A percentile compares a stretch with the other conserved stretches of the same genome.
Evolutionary conservation across 2,888 invertebrate genomes (phyloP).

Genomic region (Macaria notata): DNA sequence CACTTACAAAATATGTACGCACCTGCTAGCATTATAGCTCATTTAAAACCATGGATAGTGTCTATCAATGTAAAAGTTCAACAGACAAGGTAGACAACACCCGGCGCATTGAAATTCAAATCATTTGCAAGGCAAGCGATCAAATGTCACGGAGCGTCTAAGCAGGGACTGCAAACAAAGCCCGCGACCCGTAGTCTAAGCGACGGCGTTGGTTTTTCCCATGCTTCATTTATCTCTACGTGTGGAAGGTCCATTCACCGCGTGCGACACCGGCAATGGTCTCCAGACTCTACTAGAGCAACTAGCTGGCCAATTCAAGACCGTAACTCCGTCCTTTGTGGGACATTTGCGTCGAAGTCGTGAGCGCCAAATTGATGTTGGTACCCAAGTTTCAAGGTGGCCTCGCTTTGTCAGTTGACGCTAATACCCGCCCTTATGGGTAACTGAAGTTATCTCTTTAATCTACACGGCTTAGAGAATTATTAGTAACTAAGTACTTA

Average conservation of each 20-base stretch:
- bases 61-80: constrained; percentile 8
- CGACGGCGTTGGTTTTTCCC: constrained; percentile 49
- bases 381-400: constrained; percentile 41
- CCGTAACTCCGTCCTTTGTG: constrained; percentile 31
- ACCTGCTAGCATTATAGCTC: too few species aligned
- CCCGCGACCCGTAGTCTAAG: constrained; percentile 34
- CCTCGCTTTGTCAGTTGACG: constrained; percentile 33
- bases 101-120: constrained; percentile 30
- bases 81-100: constrained; percentile 22
- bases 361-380: constrained; percentile 37
- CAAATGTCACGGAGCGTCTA: constrained; percentile 47
- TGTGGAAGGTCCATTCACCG: constrained; percentile 52
- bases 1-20: too few species aligned
- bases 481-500: constrained; percentile 23
- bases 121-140: constrained; percentile 42
- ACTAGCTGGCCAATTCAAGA: constrained; percentile 24
- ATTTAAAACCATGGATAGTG: background rate
- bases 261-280: constrained; percentile 34
- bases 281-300: constrained; percentile 11
- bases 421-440: constrained; percentile 36
- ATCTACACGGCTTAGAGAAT: constrained; percentile 34
- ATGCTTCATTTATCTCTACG: constrained; percentile 56
- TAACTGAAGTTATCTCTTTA: constrained; percentile 34
- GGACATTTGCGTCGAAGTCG: constrained; percentile 20
- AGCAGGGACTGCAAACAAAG: constrained; percentile 43